These are phyloP conservation scores for Epiblema foenella DNA, from an alignment of 2,888 invertebrate genomes.

Conservation along the genomic window DNA sequence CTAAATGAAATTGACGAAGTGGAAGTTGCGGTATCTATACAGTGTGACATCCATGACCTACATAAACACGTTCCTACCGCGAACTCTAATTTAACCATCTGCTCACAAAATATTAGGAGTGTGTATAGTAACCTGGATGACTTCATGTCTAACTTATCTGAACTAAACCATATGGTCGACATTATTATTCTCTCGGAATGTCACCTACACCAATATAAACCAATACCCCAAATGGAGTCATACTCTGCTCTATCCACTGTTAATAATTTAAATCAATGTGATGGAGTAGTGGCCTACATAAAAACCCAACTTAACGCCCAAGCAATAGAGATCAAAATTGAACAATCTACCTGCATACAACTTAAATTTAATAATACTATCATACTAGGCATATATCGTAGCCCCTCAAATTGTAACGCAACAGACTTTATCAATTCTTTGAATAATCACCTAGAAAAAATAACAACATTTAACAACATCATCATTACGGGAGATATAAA, in stretches of 20 bases:
- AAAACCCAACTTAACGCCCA: background rate
- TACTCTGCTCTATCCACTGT: background rate
- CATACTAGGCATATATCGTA: too few relatives aligned
- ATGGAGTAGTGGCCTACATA: conserved; percentile 3
- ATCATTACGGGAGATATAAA: too few relatives aligned
- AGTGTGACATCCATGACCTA: conserved; percentile 5
- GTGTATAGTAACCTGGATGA: background rate
- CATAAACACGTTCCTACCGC: background rate
- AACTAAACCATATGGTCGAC: background rate
- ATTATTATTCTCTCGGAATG: conserved; percentile 6
- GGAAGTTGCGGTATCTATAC: background rate
- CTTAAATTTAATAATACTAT: too few relatives aligned
- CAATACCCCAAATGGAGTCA: background rate
- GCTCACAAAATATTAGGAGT: conserved; percentile 12
- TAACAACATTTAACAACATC: too few relatives aligned
- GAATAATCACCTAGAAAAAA: too few relatives aligned
- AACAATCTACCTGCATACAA: too few relatives aligned
- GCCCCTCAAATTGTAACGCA: too few relatives aligned
- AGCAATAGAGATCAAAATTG: too few relatives aligned
- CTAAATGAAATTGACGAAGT: conserved; percentile 11
- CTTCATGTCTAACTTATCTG: background rate
- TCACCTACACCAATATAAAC: background rate
- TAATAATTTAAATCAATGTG: background rate
- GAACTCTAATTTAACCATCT: conserved; percentile 1
- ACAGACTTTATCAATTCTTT: too few relatives aligned